A percentile compares a stretch with the other conserved stretches of the same genome.
Evolutionary conservation across 2,113 vertebrate genomes (phyloP).

Genomic region (Circaetus cinerascens): DNA sequence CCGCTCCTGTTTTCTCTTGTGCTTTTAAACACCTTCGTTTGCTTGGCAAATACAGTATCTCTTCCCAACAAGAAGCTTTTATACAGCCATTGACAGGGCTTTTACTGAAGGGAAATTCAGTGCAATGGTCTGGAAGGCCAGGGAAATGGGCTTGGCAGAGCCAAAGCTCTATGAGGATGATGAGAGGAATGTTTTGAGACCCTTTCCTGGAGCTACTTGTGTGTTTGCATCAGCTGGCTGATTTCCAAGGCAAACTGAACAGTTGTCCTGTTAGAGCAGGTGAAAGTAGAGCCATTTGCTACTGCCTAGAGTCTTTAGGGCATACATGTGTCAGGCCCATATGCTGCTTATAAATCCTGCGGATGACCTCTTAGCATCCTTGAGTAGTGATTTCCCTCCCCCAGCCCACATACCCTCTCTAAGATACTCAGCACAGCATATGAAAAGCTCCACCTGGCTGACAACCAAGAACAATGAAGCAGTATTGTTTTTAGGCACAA

Average conservation of each 20-base stretch:
- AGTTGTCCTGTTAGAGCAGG: constrained; percentile 72
- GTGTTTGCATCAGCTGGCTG: constrained; percentile 54
- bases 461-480: constrained; percentile 70
- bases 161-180: neutral
- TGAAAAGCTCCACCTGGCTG: constrained; percentile 70
- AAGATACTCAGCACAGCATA: neutral
- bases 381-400: constrained; percentile 13
- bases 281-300: constrained; percentile 67
- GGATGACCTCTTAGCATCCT: constrained; percentile 63
- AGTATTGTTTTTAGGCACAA: constrained; percentile 65
- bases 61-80: neutral
- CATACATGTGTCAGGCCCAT: constrained; percentile 59
- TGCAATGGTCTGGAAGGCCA: neutral
- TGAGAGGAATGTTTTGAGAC: constrained; percentile 12
- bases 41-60: neutral
- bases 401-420: neutral
- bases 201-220: constrained; percentile 39
- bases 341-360: constrained; percentile 66
- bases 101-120: neutral
- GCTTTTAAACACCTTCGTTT: neutral
- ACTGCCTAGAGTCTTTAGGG: constrained; percentile 60
- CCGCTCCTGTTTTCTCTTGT: neutral
- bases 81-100: neutral
- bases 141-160: neutral
- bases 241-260: constrained; percentile 66